A percentile compares a stretch with the other conserved stretches of the same genome.
phyloP scores from a whole-genome alignment of 2,113 vertebrate genomes.

The Campylorhamphus procurvoides region DNA sequence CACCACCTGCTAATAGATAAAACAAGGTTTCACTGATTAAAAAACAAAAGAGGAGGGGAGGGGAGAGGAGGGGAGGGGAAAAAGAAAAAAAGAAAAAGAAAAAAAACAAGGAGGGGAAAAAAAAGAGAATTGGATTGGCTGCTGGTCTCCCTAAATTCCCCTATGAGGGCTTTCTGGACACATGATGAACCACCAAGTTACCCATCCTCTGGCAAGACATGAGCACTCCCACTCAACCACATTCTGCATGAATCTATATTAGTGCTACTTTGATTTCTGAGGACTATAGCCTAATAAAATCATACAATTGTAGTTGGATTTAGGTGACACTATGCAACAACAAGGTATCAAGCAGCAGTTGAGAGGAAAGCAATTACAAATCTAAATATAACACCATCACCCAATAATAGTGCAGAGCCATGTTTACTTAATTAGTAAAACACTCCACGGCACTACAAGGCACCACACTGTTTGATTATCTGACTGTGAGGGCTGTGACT shows the following conservation, averaged over 20 bases:
- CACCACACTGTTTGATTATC: background rate
- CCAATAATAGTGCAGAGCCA: conserved; percentile 1
- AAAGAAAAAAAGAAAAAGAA: background rate
- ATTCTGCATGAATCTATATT: background rate
- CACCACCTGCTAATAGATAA: background rate
- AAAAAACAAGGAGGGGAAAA: background rate
- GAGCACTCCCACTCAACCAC: background rate
- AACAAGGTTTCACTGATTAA: background rate
- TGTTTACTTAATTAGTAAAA: conserved; percentile 31
- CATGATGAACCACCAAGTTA: background rate
- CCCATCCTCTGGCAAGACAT: background rate
- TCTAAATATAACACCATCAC: conserved; percentile 7
- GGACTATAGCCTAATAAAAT: background rate
- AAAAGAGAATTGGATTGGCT: background rate
- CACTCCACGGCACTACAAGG: background rate
- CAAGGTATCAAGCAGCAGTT: conserved; percentile 15
- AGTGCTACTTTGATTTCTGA: background rate
- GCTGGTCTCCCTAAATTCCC: background rate
- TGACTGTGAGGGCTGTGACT: background rate
- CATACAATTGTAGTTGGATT: background rate
- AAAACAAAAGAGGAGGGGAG: no score
- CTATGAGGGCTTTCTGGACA: background rate
- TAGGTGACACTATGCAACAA: background rate
- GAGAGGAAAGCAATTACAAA: conserved; percentile 10
- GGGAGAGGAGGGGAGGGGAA: no score